Evolutionary conservation across 1,140 invertebrate species (phyloP).

Genomic region (Anastrepha obliqua): DNA sequence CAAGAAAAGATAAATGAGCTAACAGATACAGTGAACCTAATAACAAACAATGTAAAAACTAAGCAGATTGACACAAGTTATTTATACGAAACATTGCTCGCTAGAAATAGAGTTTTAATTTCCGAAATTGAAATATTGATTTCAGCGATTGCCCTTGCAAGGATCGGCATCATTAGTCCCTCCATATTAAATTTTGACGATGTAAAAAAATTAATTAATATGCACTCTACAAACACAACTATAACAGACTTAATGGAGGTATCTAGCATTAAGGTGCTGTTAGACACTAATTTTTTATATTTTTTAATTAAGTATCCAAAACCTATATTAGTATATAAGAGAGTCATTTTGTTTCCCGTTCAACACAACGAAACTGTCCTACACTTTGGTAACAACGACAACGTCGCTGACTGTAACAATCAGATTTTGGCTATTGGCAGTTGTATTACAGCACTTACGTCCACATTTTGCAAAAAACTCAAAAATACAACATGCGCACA

Average conservation of each 20-base stretch:
- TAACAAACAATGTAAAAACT: neutral
- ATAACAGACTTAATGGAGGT: constrained; percentile 4
- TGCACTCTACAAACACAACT: neutral
- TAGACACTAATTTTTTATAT: neutral
- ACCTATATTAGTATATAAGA: neutral
- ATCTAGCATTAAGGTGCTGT: neutral
- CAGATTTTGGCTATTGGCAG: neutral
- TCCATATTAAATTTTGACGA: neutral
- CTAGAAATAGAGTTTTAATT: constrained; percentile 46
- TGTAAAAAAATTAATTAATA: neutral
- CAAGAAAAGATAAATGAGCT: too few relatives aligned
- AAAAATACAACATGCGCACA: neutral
- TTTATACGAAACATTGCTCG: constrained; percentile 36
- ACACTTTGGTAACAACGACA: neutral
- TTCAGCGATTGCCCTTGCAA: constrained; percentile 21
- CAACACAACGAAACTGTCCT: neutral
- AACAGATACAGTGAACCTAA: constrained; percentile 12
- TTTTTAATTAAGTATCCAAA: constrained; percentile 7
- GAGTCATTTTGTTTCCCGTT: neutral
- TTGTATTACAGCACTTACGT: neutral
- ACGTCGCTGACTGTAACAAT: neutral
- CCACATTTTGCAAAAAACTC: neutral
- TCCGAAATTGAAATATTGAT: constrained; percentile 18
- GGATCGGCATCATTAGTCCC: neutral
- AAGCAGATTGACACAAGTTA: constrained; percentile 12